Conservation (phyloP, 2,888 invertebrate genomes). For the Nysson spinosus region DNA sequence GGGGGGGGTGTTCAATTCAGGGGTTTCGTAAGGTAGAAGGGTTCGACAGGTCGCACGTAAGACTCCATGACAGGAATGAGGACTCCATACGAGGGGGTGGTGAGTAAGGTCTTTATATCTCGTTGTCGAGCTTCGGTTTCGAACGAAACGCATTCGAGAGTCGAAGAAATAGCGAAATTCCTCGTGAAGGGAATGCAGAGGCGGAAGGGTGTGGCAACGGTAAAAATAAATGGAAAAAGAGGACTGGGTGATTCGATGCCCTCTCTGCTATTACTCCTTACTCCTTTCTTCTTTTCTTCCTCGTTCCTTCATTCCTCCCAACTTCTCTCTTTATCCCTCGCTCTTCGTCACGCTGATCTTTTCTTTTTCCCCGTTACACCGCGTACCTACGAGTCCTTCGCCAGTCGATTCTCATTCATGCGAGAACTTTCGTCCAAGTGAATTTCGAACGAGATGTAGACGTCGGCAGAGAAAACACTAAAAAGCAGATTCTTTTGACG, state of each 20-base stretch:
- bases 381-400: conserved; percentile 26
- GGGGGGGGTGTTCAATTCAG: conserved; percentile 34
- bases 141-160: conserved; percentile 50
- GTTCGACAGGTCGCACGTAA: conserved; percentile 30
- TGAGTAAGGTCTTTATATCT: conserved; percentile 22
- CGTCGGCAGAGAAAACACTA: conserved; percentile 34
- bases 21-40: conserved; percentile 14
- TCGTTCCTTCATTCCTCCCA: conserved; percentile 37
- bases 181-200: conserved; percentile 46
- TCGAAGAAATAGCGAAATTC: conserved; percentile 70
- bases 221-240: conserved; percentile 69
- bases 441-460: conserved; percentile 59
- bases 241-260: conserved; percentile 29
- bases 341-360: conserved; percentile 19
- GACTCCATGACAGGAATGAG: conserved; percentile 5
- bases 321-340: conserved; percentile 12
- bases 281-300: conserved; percentile 6
- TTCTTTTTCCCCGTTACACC: conserved; percentile 13
- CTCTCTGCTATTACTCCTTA: conserved; percentile 15
- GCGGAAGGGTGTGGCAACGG: conserved; percentile 29
- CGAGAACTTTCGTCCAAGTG: conserved; percentile 67
- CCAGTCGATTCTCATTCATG: conserved; percentile 66
- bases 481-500: not conserved
- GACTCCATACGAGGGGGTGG: conserved; percentile 16
- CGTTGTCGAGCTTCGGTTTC: conserved; percentile 10